Evolutionary conservation across 2,113 vertebrate species (phyloP), one percentile per base, ranked within the genome.

Genomic region (Synchiropus splendidus): DNA sequence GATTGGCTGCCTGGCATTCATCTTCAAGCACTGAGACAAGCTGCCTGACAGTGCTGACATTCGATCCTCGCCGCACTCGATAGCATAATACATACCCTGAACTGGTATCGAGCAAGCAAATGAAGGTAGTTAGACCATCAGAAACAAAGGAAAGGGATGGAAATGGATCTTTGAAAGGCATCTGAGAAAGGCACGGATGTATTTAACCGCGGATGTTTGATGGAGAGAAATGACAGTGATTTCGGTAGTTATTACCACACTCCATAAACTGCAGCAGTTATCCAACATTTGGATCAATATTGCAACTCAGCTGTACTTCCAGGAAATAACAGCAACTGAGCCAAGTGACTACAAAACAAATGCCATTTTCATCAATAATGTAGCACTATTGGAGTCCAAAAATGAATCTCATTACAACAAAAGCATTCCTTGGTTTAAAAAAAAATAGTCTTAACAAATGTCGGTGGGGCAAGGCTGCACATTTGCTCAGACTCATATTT

Each of bases 1-100:
- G 27, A 45, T 21, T 11, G 49, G 45, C 52, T 52, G 61, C 51
- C 72, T 65, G 48, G 38, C 38, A 41, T 64, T 74, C 45, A 43
- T 63, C 61, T 46, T 37, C 39, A 33, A 51, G 44, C 42, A 18
- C 35, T 27, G 49, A 72, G 54, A 57, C 55, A 31, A 55, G 54
- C 50, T 16, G 58, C 41, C 59, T 63, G 70, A 72, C 67, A 67
- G 63, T n/a, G 42, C 48, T 41, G 62, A 72, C 68, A 80, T 76
- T 76, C 56, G 56, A 75, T 72, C 58, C 51, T 31, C 34, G 18
- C 51, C 14, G 27, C 53, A 46, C 74, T 68, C 60, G 72, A 78
- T 64, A 79, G 74, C 71, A 64, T 27, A 27, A 27, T 67, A 58
- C 21, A 64, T 50, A 39, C 33, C 58, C 49, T 36, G 16, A 48